Evolutionary conservation across 23 tunicate species (phyloP).

Genomic region (Phallusia fumigata): DNA sequence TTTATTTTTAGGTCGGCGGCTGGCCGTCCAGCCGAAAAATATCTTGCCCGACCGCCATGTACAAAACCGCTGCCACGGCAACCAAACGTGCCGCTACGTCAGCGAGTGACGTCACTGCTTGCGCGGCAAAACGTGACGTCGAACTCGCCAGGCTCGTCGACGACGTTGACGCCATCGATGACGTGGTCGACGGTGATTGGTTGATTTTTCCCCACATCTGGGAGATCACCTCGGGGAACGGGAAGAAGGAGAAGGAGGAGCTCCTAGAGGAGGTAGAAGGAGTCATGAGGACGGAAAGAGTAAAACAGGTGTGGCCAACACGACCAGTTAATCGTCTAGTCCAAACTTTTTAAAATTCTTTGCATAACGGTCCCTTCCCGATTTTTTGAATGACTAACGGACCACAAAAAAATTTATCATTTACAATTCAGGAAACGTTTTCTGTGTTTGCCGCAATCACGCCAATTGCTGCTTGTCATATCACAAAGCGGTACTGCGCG

Average conservation of each 20-base stretch:
- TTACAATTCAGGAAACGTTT: too few species aligned
- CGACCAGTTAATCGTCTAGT: too few species aligned
- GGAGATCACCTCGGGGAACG: not conserved
- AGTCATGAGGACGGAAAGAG: too few species aligned
- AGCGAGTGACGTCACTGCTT: conserved; percentile 33
- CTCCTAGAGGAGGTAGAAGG: too few species aligned
- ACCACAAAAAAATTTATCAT: too few species aligned
- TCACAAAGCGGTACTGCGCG: too few species aligned
- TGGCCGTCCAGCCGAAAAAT: conserved; percentile 17
- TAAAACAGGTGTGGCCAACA: too few species aligned
- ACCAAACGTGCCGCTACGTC: conserved; percentile 17
- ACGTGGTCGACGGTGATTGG: not conserved
- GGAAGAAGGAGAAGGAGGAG: not conserved
- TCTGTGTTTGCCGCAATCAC: too few species aligned
- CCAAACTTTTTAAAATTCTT: too few species aligned
- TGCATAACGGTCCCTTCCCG: too few species aligned
- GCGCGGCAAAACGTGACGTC: conserved; percentile 5
- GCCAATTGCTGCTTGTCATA: too few species aligned
- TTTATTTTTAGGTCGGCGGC: conserved; percentile 18
- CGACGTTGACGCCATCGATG: not conserved
- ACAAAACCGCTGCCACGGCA: conserved; percentile 28
- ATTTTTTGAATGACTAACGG: too few species aligned
- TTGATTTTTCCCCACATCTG: not conserved
- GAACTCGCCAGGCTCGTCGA: not conserved
- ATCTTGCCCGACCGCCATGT: conserved; percentile 13